Base-by-base conservation (phyloP, 2,888 invertebrate species). In the Epinotia demarniana region DNA sequence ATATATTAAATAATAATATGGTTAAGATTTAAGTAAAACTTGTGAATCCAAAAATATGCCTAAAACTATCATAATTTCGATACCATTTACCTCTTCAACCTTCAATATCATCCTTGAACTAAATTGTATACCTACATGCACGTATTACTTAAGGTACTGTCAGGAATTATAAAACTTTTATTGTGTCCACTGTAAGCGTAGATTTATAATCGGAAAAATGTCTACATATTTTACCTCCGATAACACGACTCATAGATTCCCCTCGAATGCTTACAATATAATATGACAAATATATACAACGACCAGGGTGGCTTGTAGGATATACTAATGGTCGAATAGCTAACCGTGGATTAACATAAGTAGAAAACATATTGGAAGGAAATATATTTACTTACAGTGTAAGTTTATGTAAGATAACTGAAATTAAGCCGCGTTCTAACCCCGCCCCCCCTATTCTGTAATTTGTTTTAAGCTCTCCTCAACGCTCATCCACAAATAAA, bases 171-270 rank as follows among this genome's bases (percentile, higher is more conserved):
- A 9, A 46, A 60, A 23, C 2, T 39, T 68, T 16, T 5, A 55
- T 46, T 27, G 46, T 23, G 69, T 58, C 11, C 13, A 11, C 23
- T 43, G 57, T 16, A 23, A 46, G n/a, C 69, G 58, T 23, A 69
- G 69, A 69, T 69, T 69, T 69, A 69, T 60, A 69, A 60, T 60
- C 69, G 46, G 69, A 46, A 69, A 60, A 69, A 69, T 69, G 60
- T 60, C 58, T 69, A 69, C 69, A 69, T 69, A 69, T 69, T 60
- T 69, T 69, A 69, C 23, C 13, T 69, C 60, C 58, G 69, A 69
- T 69, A 60, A 69, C 68, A 58, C 39, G n/a, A 46, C 23, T 43
- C 46, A 12, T 60, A 69, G 58, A 69, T 69, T 69, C n/a, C 49
- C 23, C 23, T 53, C 27, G n/a, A 33, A 23, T 16, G 46, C 23